Evolutionary conservation across 2,888 invertebrate species (phyloP), one percentile per base, ranked within the genome.

Genomic region (Lottia gigantea): DNA sequence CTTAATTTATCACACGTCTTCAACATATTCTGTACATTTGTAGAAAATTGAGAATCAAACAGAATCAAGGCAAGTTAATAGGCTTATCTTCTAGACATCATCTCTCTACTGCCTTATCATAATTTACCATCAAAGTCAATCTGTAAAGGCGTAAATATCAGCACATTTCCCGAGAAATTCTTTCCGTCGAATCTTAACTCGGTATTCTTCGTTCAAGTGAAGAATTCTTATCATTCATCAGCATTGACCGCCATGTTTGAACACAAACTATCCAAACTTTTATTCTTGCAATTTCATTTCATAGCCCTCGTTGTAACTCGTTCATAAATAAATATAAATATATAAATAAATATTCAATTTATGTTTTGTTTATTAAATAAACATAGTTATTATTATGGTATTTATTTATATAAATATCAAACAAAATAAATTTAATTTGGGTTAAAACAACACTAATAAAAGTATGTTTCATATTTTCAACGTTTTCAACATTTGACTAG

Each of bases 241-340:
- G 40, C 40, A 40, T 40, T 40, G 40, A 40, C 40, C 40, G 40
- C 40, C 40, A 40, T 40, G 55, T 23, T 23, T 12, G 55, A 12
- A 55, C 14, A 55, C 55, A 55, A 23, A 23, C 55, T 55, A 55
- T 55, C 23, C 23, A 23, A n/a, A 55, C 23, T 12, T 55, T 55
- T 40, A 40, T 40, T 55, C 55, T 55, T 55, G 55, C 55, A 55
- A 55, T 55, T 55, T 55, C 19, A 55, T 55, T 55, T 55, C 55
- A 19, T 40, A 40, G 40, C 11, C 40, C 11, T 40, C 7, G 40
- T 40, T 40, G 40, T 40, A 40, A 40, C 40, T 40, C 8, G 40
- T 40, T 40, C 7, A 31, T 31, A 40, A 40, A 40, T 40, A 40
- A 40, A 40, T 40, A 40, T 40, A 40, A 31, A 49, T 49, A 19